Base-by-base conservation (phyloP, 1,140 invertebrate genomes). In the Saccostrea echinata region DNA sequence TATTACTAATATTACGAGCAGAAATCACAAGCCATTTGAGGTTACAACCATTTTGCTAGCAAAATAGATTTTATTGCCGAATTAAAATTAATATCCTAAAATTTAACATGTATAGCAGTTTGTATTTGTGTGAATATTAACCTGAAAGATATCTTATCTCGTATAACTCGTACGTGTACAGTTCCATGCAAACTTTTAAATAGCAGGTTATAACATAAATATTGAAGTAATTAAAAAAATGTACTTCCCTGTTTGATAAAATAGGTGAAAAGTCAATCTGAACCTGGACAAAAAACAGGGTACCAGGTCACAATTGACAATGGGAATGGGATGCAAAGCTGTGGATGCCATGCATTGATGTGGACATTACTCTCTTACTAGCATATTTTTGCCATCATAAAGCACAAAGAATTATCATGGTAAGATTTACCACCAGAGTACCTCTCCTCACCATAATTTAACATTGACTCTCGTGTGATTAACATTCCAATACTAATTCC, bases 271-370 rank as follows among this genome's bases (percentile, higher is more conserved):
- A 64, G 57, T 64, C 57, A 64, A n/a, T 64, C 57, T 64, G 57
- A 64, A 9, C 13, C n/a, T 64, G 57, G 3, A 64, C 57, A 64
- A 21, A 64, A 24, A 64, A 64, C 13, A 64, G 57, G 57, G 21
- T 64, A 64, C 57, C 57, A 64, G 57, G 57, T 64, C 57, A 64
- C 57, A 64, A 64, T 64, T 21, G 57, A 64, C 57, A 64, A 64
- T 64, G 57, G 57, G 24, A 64, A 64, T 21, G 57, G 57, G 57
- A 64, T 64, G 57, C 57, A 13, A 64, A 64, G 57, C 57, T 64
- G 57, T 64, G 57, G 57, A n/a, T 64, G 57, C n/a, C 57, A 64
- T 21, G 57, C 57, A n/a, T 64, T 13, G 57, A 64, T 64, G 57
- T 64, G 57, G 57, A 64, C 57, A 64, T 64, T 64, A 21, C 57